Base-by-base conservation (phyloP, 2,797 vertebrate species). In the Danio albolineatus region DNA sequence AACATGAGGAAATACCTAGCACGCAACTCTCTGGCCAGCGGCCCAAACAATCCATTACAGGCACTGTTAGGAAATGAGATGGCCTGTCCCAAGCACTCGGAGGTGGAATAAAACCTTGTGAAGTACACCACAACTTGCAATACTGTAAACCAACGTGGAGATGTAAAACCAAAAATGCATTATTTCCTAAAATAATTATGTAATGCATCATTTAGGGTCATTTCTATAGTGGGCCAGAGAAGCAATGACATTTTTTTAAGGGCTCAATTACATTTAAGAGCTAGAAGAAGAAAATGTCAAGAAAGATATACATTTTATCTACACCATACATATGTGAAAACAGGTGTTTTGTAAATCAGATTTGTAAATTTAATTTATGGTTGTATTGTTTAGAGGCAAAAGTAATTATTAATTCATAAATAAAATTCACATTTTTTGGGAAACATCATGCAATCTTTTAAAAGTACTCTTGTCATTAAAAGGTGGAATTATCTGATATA, bases 41-140 rank as follows among this genome's bases (percentile, higher is more conserved):
- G 87, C 88, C 86, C 83, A 80, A 85, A 70, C 84, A 61, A 76
- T 85, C 81, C 87, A 88, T 88, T 89, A 78, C 84, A 90, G 86
- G 82, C 81, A 78, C 85, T 77, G 85, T 87, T 88, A 86, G 88
- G 89, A 92, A 90, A 91, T 88, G 84, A 90, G 87, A 90, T 85
- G 80, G 85, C 83, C 86, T 73, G 66, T 86, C 86, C 79, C 38
- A 72, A 76, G 66, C 19, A 57, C 49, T 78, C 74, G 16, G 75
- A 76, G 69, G 67, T 76, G 79, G 76, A 86, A 77, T 67, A 59
- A 79, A 72, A 84, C 84, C 65, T 79, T 16, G 76, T 64, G 81
- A 89, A 87, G 46, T 28, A 54, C 60, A 62, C 3, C 54, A 39
- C 48, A 53, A 74, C 14, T 60, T 60, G 10, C 43, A 60, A 74